Evolutionary conservation across 2,113 vertebrate genomes (phyloP), one percentile per base, ranked within the genome.

Genomic region (Myanophis thanlyinensis): DNA sequence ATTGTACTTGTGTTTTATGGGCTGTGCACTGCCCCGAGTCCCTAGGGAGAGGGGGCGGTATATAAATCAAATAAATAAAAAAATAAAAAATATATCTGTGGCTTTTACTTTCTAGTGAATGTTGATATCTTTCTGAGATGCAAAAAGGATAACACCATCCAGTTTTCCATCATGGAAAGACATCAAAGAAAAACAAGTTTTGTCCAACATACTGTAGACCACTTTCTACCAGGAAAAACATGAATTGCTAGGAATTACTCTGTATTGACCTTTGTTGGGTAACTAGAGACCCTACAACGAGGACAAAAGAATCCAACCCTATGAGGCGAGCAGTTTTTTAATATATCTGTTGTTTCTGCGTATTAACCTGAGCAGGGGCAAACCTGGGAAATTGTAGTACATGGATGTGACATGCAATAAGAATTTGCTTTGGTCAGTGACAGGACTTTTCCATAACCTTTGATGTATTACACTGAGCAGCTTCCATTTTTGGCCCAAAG

Each of bases 401-500:
- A 85, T 1, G 13, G 25, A 46, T 44, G 12, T 62, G 47, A 59
- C 40, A 35, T 0, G 0, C 1, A 11, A 11, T 51, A 46, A 89
- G 44, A 59, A 40, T 12, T 88, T 48, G 49, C 51, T 22, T 91
- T 54, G 40, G 2, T 85, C 9, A 22, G 13, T 87, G 0, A 6
- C 54, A 54, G 0, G 2, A 13, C 51, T 88, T 90, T 84, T 56
- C 12, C 25, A 27, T 85, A 89, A 22, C 35, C 12, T 80, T 90
- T 46, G 23, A 51, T 51, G n/a, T n/a, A n/a, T 89, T 51, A 59
- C 46, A 3, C 0, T 10, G 90, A 44, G 35, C 89, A 88, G 47
- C 2, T 49, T 88, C 67, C 93, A 93, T 56, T 84, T 59, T 91
- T 93, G 92, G 46, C 91, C 51, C 0, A 93, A 89, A 90, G 89